phyloP scores from a whole-genome alignment of 2,888 invertebrate genomes.

The Tetranychus truncatus region DNA sequence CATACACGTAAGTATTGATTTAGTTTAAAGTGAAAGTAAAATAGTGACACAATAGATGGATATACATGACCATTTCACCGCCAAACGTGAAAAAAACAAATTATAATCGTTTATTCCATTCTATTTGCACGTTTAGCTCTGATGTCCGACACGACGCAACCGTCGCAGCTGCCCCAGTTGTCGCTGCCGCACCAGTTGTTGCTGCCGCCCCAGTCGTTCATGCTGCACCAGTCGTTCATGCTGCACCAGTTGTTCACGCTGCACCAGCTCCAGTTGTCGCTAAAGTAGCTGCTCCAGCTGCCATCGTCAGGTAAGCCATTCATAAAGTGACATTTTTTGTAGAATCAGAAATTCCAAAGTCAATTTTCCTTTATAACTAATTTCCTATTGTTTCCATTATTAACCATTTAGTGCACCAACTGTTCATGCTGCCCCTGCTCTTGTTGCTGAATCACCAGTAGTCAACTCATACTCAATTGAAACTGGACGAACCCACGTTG shows the following conservation, averaged over 20 bases:
- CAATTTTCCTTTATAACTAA: background rate
- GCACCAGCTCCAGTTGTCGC: constrained; percentile 11
- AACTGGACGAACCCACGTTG: constrained; percentile 8
- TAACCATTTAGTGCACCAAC: background rate
- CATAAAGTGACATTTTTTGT: background rate
- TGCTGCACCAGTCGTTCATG: background rate
- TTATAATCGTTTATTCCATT: background rate
- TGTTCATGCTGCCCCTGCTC: constrained; percentile 7
- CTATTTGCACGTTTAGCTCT: background rate
- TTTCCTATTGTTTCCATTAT: background rate
- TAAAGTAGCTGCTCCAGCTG: background rate
- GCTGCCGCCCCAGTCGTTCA: background rate
- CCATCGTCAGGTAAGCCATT: constrained; percentile 1
- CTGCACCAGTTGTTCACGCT: constrained; percentile 6
- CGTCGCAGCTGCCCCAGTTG: background rate
- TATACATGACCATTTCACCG: no score
- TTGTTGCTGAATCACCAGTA: background rate
- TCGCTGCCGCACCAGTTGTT: background rate
- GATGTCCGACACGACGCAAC: background rate
- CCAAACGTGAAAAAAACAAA: background rate
- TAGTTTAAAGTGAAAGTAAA: background rate
- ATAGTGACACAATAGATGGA: background rate
- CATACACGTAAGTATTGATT: constrained; percentile 9
- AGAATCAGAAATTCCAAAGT: background rate
- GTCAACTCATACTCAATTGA: constrained; percentile 10